Conservation (phyloP, 30 jellyfish, hydroid and myxozoan genomes). For the Morbakka virulenta region DNA sequence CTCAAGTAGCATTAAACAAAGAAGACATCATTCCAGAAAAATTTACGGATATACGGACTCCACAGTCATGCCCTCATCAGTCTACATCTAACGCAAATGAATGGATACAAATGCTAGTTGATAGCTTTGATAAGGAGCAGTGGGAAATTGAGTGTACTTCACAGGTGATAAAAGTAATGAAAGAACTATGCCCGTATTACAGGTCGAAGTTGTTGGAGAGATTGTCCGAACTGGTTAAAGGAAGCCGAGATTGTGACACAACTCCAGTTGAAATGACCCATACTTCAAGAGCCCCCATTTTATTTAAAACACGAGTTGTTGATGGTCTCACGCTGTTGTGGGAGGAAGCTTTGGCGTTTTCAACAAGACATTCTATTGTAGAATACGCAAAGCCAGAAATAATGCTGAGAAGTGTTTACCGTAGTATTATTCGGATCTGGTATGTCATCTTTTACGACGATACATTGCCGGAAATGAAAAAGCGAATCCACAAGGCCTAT, state of each 20-base stretch:
- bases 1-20: not conserved
- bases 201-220: conserved; percentile 40
- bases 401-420: conserved; percentile 28
- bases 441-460: conserved; percentile 54
- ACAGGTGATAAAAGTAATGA: conserved; percentile 59
- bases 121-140: conserved; percentile 67
- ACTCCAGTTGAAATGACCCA: conserved; percentile 27
- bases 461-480: conserved; percentile 51
- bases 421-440: conserved; percentile 78
- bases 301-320: conserved; percentile 54
- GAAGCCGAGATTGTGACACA: conserved; percentile 45
- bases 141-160: conserved; percentile 88
- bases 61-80: too few species aligned
- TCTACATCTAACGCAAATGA: too few species aligned
- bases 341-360: conserved; percentile 80
- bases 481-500: conserved; percentile 45
- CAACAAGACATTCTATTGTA: conserved; percentile 53
- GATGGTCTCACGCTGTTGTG: conserved; percentile 64
- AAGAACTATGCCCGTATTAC: conserved; percentile 10
- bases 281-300: conserved; percentile 28
- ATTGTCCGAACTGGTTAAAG: conserved; percentile 51
- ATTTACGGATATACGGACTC: too few species aligned
- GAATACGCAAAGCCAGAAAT: conserved; percentile 1
- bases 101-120: too few species aligned
- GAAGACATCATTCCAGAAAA: not conserved